phyloP scores from a whole-genome alignment of 2,888 invertebrate genomes.

The Drosophila helvetica region DNA sequence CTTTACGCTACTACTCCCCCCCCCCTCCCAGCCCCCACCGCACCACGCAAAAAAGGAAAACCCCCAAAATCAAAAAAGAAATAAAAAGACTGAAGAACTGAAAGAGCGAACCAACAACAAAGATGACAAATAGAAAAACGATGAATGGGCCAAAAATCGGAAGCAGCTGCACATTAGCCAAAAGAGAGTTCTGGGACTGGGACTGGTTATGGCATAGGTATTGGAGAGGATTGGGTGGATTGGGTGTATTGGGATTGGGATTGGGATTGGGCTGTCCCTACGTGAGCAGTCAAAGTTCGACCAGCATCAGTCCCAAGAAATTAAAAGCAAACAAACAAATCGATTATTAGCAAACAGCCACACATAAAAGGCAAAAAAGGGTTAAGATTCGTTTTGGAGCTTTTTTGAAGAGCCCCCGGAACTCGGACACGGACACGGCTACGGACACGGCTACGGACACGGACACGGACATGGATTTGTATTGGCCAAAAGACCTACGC shows the following conservation, averaged over 20 bases:
- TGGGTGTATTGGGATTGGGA: background rate
- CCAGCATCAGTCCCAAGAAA: constrained; percentile 48
- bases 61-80: background rate
- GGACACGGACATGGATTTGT: constrained; percentile 6
- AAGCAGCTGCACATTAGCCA: constrained; percentile 44
- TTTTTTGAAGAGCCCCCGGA: background rate
- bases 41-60: background rate
- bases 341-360: constrained; percentile 68
- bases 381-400: constrained; percentile 18
- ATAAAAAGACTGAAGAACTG: background rate
- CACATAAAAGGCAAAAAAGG: constrained; percentile 32
- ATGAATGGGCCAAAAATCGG: constrained; percentile 39
- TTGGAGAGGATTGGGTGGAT: background rate
- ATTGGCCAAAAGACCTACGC: constrained; percentile 20
- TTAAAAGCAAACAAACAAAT: constrained; percentile 74
- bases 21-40: too few species aligned
- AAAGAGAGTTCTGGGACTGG: constrained; percentile 13
- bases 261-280: constrained; percentile 6
- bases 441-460: too few species aligned
- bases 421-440: constrained; percentile 15
- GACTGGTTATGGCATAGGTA: background rate
- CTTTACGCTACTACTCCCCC: constrained; percentile 34
- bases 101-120: constrained; percentile 1
- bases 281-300: constrained; percentile 51
- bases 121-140: constrained; percentile 47